phyloP scores from a whole-genome alignment of 1,140 invertebrate species.

The Drosophila kanapiae region DNA sequence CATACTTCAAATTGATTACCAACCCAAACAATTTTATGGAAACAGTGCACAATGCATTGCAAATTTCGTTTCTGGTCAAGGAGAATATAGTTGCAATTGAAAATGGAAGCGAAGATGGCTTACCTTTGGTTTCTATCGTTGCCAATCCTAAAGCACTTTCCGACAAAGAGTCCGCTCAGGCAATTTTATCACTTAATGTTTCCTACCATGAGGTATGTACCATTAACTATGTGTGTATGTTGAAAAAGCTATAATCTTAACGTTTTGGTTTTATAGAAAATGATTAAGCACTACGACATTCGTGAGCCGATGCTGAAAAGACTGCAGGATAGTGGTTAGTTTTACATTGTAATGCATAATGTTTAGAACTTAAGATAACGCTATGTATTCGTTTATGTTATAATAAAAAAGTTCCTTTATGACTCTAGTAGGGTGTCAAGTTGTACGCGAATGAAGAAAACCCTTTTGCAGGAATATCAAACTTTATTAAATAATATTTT shows the following conservation, averaged over 20 bases:
- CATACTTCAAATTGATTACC: conserved; percentile 71
- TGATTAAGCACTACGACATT: conserved; percentile 47
- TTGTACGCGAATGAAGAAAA: too few species aligned
- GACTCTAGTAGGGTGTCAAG: too few species aligned
- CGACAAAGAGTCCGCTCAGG: conserved; percentile 30
- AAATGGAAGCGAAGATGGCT: conserved; percentile 41
- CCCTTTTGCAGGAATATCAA: too few species aligned
- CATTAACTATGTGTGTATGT: neutral
- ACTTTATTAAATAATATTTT: too few species aligned
- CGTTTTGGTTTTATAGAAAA: conserved; percentile 47
- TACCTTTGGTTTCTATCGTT: conserved; percentile 52
- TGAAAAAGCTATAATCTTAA: neutral
- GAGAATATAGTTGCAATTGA: conserved; percentile 57
- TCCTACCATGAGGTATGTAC: conserved; percentile 55
- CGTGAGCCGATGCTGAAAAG: conserved; percentile 55
- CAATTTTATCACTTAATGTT: conserved; percentile 56
- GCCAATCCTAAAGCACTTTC: neutral
- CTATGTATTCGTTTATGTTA: neutral
- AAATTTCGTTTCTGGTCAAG: conserved; percentile 65
- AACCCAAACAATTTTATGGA: conserved; percentile 71
- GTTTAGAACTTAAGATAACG: neutral
- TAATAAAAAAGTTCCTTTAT: neutral
- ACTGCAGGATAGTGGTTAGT: conserved; percentile 4
- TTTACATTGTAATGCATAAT: neutral
- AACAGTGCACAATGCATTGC: conserved; percentile 67